A percentile compares a stretch with the other conserved stretches of the same genome.
Conservation (phyloP, 2,888 invertebrate species). For the Icerya purchasi region DNA sequence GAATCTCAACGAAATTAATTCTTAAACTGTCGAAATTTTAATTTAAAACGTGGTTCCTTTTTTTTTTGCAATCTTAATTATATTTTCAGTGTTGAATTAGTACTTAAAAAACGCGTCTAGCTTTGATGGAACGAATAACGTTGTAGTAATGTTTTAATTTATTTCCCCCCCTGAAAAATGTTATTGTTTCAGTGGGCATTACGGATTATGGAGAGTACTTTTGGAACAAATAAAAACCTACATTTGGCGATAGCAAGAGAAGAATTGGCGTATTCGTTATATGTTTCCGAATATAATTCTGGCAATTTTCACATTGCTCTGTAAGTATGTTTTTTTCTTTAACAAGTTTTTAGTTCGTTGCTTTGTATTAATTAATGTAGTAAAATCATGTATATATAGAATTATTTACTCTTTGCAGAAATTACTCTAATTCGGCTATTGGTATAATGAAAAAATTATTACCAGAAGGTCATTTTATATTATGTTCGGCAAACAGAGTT, state of each 20-base stretch:
- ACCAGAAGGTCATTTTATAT: constrained; percentile 57
- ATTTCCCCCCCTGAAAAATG: too few relatives aligned
- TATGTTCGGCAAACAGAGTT: constrained; percentile 74
- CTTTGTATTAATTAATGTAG: too few relatives aligned
- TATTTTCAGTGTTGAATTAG: too few relatives aligned
- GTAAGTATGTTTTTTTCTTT: constrained; percentile 27
- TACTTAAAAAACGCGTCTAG: too few relatives aligned
- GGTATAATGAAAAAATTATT: constrained; percentile 57
- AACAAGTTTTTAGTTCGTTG: constrained; percentile 4
- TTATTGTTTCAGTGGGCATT: not conserved
- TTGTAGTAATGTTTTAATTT: too few relatives aligned
- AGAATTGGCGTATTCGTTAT: constrained; percentile 79
- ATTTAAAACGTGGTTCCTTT: too few relatives aligned
- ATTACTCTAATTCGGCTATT: constrained; percentile 65
- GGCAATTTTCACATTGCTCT: constrained; percentile 61
- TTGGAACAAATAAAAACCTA: constrained; percentile 42
- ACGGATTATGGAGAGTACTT: not conserved
- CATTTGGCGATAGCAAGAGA: constrained; percentile 77
- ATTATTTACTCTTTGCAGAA: too few relatives aligned
- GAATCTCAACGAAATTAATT: too few relatives aligned
- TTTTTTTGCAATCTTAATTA: too few relatives aligned
- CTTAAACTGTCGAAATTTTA: too few relatives aligned
- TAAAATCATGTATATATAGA: constrained; percentile 4
- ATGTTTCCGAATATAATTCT: constrained; percentile 76
- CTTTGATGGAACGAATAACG: too few relatives aligned